These are phyloP conservation scores for Actenoides lindsayi DNA, from an alignment of 2,113 vertebrate genomes.

Conservation along the genomic window DNA sequence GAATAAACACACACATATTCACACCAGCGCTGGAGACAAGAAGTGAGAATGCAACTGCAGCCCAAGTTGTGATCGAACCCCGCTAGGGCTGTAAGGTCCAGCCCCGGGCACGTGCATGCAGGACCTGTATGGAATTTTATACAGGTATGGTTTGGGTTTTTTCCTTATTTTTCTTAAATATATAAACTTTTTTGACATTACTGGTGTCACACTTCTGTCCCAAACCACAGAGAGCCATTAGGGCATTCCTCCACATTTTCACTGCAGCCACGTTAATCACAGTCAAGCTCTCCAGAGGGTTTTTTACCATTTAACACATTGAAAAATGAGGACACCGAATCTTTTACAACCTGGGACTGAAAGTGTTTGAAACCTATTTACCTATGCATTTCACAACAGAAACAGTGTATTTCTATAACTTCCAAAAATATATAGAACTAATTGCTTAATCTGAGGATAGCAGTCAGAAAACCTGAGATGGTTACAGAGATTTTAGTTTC, in stretches of 20 bases:
- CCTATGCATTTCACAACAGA: slow-evolving; percentile 48
- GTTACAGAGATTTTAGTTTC: slow-evolving; percentile 2
- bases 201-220: slow-evolving; percentile 2
- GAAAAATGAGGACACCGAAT: slow-evolving; percentile 3
- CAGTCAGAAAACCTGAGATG: not conserved
- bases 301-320: slow-evolving; percentile 22
- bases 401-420: slow-evolving; percentile 47
- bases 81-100: slow-evolving; percentile 4
- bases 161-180: not conserved
- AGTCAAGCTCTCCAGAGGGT: slow-evolving; percentile 6
- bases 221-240: not conserved
- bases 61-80: not conserved
- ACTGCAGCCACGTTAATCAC: not conserved
- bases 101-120: not conserved
- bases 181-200: slow-evolving; percentile 69
- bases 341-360: slow-evolving; percentile 19
- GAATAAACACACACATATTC: slow-evolving; percentile 16
- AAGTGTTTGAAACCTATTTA: not conserved
- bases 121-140: slow-evolving; percentile 14
- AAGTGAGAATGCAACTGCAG: slow-evolving; percentile 39
- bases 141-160: not conserved
- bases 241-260: not conserved
- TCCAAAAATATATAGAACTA: slow-evolving; percentile 20
- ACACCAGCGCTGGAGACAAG: slow-evolving; percentile 50
- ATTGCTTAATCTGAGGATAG: slow-evolving; percentile 3